Percentiles rank a stretch among this genome's conserved stretches.
Conservation (phyloP, 2,113 vertebrate genomes). For the Pseudolaguvia tuberculata region DNA sequence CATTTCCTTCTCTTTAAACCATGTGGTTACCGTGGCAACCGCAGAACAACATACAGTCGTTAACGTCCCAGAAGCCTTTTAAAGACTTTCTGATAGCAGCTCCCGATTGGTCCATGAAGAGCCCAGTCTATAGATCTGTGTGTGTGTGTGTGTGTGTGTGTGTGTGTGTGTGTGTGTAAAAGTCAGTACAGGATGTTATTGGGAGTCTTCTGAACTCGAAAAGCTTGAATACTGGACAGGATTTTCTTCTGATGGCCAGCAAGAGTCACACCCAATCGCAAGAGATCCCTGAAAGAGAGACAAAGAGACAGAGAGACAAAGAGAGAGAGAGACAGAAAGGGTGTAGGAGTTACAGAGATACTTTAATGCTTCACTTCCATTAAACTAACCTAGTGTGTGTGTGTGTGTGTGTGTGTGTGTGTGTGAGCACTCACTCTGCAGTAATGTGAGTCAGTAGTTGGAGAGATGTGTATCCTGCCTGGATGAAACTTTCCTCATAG, state of each 20-base stretch:
- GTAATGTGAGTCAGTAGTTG: too few relatives aligned
- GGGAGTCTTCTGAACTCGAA: slow-evolving; percentile 66
- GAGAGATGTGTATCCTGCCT: too few relatives aligned
- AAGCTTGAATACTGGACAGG: slow-evolving; percentile 75
- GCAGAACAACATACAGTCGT: background rate
- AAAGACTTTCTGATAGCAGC: background rate
- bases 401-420: too few relatives aligned
- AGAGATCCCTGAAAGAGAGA: slow-evolving; percentile 64
- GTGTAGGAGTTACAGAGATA: too few relatives aligned
- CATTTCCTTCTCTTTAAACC: background rate
- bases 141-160: slow-evolving; percentile 2
- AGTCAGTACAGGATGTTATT: slow-evolving; percentile 67
- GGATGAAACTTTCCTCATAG: too few relatives aligned
- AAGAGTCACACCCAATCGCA: slow-evolving; percentile 77
- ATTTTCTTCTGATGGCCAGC: slow-evolving; percentile 82
- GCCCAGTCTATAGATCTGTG: slow-evolving; percentile 9
- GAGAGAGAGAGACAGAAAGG: too few relatives aligned
- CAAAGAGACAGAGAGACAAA: too few relatives aligned
- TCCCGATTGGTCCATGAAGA: slow-evolving; percentile 33
- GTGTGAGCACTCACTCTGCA: too few relatives aligned
- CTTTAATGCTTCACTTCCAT: too few relatives aligned
- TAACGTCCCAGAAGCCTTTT: background rate
- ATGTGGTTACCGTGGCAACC: background rate
- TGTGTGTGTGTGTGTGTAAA: slow-evolving; percentile 39
- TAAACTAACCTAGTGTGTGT: too few relatives aligned